Conservation (phyloP, 2,113 vertebrate genomes). For the Sialia sialis region DNA sequence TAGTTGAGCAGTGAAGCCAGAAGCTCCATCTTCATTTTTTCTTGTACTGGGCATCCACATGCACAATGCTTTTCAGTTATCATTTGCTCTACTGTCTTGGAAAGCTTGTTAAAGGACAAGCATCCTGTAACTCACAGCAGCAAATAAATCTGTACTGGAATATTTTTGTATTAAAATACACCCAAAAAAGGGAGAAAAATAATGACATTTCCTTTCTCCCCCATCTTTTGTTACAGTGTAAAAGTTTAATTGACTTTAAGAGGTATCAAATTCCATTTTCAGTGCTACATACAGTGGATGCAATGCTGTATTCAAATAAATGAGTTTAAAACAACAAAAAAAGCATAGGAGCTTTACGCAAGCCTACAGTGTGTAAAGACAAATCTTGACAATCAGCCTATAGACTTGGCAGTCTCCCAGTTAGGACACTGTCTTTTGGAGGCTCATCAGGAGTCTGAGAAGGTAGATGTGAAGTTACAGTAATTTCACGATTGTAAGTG, state of each 20-base stretch:
- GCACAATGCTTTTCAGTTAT: neutral
- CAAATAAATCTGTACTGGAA: neutral
- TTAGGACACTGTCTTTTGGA: neutral
- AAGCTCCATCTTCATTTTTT: neutral
- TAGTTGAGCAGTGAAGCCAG: neutral
- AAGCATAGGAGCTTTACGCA: neutral
- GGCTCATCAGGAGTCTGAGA: neutral
- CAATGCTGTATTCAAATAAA: neutral
- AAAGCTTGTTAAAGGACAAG: neutral
- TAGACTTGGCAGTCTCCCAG: neutral
- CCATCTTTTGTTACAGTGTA: neutral
- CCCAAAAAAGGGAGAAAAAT: neutral
- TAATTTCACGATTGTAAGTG: too few relatives aligned
- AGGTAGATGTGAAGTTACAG: neutral
- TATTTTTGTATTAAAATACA: neutral
- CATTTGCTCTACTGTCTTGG: neutral
- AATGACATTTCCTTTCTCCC: neutral
- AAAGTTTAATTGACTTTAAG: neutral
- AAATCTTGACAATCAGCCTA: neutral
- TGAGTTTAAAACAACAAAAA: neutral
- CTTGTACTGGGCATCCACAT: neutral
- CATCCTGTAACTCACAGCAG: neutral
- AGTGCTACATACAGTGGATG: neutral
- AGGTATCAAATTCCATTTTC: neutral
- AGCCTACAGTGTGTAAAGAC: neutral